A percentile compares a stretch with the other conserved stretches of the same genome.
phyloP scores from a whole-genome alignment of 2,113 vertebrate genomes.

The Eudorcas thomsonii region DNA sequence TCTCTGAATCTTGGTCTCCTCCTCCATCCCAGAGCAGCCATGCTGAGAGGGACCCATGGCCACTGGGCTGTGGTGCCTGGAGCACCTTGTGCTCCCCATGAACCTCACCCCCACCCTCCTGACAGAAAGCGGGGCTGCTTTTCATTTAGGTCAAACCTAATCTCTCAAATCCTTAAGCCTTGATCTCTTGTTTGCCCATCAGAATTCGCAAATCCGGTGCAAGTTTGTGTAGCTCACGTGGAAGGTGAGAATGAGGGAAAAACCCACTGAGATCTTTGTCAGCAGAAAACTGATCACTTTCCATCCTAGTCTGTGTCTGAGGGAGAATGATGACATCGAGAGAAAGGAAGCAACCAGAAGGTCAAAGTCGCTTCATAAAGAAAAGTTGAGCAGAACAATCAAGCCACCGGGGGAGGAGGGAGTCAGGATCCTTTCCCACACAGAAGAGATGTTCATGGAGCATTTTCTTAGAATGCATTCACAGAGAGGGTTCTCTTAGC shows the following conservation, averaged over 20 bases:
- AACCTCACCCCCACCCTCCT: background rate
- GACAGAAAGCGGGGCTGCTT: too few species aligned
- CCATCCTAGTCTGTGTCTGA: background rate
- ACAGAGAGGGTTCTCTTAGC: background rate
- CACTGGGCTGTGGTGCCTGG: background rate
- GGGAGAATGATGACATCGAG: background rate
- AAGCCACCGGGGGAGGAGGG: accelerated
- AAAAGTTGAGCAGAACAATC: background rate
- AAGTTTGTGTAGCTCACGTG: background rate
- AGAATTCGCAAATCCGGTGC: background rate
- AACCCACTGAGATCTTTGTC: background rate
- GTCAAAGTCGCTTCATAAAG: background rate
- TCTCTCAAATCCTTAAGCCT: background rate
- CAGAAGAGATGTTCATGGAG: background rate
- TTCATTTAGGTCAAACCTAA: background rate
- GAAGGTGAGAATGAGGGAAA: background rate
- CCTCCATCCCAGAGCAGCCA: accelerated
- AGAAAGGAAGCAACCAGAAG: background rate
- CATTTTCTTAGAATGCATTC: too few species aligned
- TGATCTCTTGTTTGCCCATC: background rate
- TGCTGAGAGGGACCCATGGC: accelerated
- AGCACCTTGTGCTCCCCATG: accelerated
- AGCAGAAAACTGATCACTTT: background rate
- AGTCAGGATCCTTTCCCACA: background rate
- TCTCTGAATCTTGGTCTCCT: background rate